Evolutionary conservation across 2,113 vertebrate genomes (phyloP).

Genomic region (Podilymbus podiceps): DNA sequence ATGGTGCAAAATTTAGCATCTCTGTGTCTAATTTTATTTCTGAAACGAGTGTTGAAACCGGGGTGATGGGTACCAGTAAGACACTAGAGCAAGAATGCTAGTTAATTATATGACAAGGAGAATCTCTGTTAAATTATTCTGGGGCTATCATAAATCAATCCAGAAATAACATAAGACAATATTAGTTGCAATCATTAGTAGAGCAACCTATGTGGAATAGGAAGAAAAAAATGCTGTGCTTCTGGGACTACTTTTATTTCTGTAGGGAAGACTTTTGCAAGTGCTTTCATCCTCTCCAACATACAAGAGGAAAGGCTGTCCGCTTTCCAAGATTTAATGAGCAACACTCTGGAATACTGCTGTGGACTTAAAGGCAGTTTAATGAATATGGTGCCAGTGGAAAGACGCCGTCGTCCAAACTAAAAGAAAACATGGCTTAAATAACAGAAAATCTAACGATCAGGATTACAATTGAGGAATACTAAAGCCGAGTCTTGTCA

Average conservation of each 20-base stretch:
- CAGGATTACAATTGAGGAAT: background rate
- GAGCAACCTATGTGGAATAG: background rate
- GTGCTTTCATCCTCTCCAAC: background rate
- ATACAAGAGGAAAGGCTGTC: background rate
- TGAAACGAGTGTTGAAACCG: background rate
- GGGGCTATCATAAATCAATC: background rate
- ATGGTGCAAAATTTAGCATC: background rate
- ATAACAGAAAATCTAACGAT: background rate
- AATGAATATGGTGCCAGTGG: background rate
- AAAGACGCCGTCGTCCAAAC: background rate
- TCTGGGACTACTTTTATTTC: background rate
- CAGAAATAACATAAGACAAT: background rate
- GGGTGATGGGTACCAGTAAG: background rate
- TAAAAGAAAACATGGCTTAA: background rate
- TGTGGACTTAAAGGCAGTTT: background rate
- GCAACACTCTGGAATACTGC: background rate
- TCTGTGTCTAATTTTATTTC: background rate
- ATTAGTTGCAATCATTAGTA: background rate
- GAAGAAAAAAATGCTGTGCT: background rate
- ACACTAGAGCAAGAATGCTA: background rate
- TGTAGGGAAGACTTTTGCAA: background rate
- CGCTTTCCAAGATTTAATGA: conserved; percentile 28
- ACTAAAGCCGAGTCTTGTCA: background rate
- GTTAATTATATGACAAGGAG: background rate
- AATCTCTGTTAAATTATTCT: background rate